Percentiles rank a stretch among this genome's conserved stretches.
phyloP scores from a whole-genome alignment of 2,113 vertebrate species.

The Dryoscopus gambensis region DNA sequence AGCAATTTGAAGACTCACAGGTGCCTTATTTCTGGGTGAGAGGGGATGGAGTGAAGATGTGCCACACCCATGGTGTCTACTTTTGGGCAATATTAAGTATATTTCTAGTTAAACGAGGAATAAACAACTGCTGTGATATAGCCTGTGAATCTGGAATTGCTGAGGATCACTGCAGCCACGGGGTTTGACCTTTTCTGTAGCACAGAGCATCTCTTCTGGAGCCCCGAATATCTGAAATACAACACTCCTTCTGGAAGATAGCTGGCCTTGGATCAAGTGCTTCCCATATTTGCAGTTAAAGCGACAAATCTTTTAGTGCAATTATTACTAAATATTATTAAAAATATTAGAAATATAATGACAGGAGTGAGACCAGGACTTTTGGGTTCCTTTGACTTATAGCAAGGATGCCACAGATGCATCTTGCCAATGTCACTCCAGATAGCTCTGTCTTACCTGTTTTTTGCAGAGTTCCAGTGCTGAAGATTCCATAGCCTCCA shows the following conservation, averaged over 20 bases:
- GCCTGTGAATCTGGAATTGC: neutral
- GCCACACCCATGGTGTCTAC: fast-evolving
- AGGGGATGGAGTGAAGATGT: neutral
- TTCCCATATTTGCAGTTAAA: neutral
- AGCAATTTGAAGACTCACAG: neutral
- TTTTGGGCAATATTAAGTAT: neutral
- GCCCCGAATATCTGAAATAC: neutral
- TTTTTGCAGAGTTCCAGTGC: neutral
- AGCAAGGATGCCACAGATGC: neutral
- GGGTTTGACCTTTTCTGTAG: neutral
- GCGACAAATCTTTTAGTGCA: neutral
- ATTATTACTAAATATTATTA: neutral
- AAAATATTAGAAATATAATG: neutral
- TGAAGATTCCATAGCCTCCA: neutral
- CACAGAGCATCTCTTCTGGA: neutral
- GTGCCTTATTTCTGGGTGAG: neutral
- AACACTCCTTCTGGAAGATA: neutral
- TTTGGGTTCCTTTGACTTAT: neutral
- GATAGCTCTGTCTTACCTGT: neutral
- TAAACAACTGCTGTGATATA: neutral
- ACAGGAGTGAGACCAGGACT: neutral
- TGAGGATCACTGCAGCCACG: fast-evolving
- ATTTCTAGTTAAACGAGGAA: neutral
- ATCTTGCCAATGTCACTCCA: neutral
- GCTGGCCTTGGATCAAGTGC: neutral